These are phyloP conservation scores for Agrochola litura DNA, from an alignment of 2,888 invertebrate genomes.

Conservation along the genomic window DNA sequence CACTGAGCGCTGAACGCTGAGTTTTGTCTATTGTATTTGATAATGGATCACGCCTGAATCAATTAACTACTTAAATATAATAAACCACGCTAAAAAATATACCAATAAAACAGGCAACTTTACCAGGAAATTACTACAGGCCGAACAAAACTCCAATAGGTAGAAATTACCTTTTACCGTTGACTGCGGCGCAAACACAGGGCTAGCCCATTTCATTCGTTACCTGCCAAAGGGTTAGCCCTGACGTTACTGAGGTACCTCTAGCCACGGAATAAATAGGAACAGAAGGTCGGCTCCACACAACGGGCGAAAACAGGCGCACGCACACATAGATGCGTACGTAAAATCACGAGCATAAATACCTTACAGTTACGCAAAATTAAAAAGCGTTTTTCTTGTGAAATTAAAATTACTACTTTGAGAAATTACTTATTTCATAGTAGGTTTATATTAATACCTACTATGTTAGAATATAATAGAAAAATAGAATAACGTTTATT, in stretches of 20 bases:
- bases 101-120: not conserved
- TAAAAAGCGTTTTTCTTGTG: not conserved
- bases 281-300: not conserved
- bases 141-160: slow-evolving; percentile 14
- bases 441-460: not conserved
- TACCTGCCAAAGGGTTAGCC: slow-evolving; percentile 36
- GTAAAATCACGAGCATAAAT: not conserved
- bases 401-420: not conserved
- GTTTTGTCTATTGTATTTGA: no score
- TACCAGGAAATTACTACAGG: not conserved
- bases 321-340: not conserved
- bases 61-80: not conserved
- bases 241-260: slow-evolving; percentile 34
- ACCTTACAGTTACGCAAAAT: no score
- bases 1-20: no score
- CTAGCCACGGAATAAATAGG: not conserved
- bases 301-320: not conserved
- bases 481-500: no score
- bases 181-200: slow-evolving; percentile 40
- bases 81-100: not conserved
- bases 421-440: not conserved
- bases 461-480: no score
- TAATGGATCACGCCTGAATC: no score
- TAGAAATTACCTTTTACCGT: slow-evolving; percentile 5
- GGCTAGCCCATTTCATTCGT: slow-evolving; percentile 58